Conservation (phyloP, 2,888 invertebrate species). For the Eupelmus urozonus region DNA sequence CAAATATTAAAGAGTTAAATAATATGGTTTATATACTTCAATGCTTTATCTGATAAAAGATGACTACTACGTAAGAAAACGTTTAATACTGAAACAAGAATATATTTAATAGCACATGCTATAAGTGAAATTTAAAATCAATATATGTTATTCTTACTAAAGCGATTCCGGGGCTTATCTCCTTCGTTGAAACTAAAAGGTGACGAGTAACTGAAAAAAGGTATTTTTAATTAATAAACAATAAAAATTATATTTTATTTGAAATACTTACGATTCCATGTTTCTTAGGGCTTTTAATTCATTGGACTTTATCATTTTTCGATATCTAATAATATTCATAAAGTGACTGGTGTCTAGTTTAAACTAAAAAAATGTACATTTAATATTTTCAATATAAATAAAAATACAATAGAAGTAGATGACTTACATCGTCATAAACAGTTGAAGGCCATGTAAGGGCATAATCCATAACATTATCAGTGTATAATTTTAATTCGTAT, state of each 20-base stretch:
- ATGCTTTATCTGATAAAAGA: conserved; percentile 4
- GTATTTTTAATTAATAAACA: not conserved
- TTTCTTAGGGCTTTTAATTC: conserved; percentile 21
- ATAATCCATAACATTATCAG: conserved; percentile 28
- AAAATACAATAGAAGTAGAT: not conserved
- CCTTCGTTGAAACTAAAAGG: conserved; percentile 37
- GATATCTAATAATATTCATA: conserved; percentile 40
- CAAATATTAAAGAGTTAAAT: not conserved
- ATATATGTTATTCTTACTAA: conserved; percentile 27
- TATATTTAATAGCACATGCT: not conserved
- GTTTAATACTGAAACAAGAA: conserved; percentile 16
- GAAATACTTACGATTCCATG: not conserved
- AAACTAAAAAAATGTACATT: conserved; percentile 17
- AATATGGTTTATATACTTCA: conserved; percentile 12
- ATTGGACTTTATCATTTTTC: conserved; percentile 12
- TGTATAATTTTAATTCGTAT: conserved; percentile 22
- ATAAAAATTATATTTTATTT: not conserved
- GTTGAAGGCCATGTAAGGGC: not conserved
- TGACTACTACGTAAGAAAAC: not conserved
- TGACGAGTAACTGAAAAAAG: not conserved
- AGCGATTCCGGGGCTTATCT: conserved; percentile 15
- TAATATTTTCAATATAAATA: not conserved
- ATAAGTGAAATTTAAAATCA: not conserved
- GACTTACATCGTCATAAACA: conserved; percentile 27
- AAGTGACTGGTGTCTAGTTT: conserved; percentile 31